A percentile compares a stretch with the other conserved stretches of the same genome.
Conservation (phyloP, 2,113 vertebrate genomes). For the Tonatia bakeri region DNA sequence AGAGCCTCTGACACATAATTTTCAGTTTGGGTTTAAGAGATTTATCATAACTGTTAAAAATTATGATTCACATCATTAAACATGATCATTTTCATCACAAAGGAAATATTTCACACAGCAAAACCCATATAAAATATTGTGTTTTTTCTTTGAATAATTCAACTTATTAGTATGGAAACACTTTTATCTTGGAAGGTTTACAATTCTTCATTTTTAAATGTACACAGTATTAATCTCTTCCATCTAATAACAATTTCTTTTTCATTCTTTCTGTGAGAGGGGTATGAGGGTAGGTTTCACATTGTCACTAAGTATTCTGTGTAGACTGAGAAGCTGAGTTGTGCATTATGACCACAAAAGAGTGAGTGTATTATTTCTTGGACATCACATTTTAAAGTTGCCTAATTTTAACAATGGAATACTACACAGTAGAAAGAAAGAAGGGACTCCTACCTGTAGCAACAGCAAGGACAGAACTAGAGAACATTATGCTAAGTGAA, state of each 20-base stretch:
- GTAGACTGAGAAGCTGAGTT: slow-evolving; percentile 16
- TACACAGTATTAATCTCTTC: slow-evolving; percentile 41
- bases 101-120: slow-evolving; percentile 71
- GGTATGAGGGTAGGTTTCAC: not conserved
- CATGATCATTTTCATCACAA: slow-evolving; percentile 74
- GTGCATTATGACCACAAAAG: not conserved
- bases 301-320: slow-evolving; percentile 5
- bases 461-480: no score
- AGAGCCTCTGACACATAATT: slow-evolving; percentile 61
- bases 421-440: no score
- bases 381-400: not conserved
- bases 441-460: no score
- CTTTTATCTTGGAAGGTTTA: slow-evolving; percentile 51
- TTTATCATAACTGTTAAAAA: slow-evolving; percentile 76
- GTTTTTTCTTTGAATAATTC: slow-evolving; percentile 57
- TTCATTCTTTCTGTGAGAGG: slow-evolving; percentile 26
- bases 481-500: no score
- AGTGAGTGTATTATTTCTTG: slow-evolving; percentile 34
- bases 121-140: slow-evolving; percentile 59
- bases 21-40: slow-evolving; percentile 73
- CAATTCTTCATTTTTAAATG: slow-evolving; percentile 55
- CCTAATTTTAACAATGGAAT: not conserved
- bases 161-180: slow-evolving; percentile 56
- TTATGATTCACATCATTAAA: slow-evolving; percentile 81
- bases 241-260: slow-evolving; percentile 45